These are phyloP conservation scores for Macropodus opercularis DNA, from an alignment of 2,797 vertebrate species.

Conservation along the genomic window DNA sequence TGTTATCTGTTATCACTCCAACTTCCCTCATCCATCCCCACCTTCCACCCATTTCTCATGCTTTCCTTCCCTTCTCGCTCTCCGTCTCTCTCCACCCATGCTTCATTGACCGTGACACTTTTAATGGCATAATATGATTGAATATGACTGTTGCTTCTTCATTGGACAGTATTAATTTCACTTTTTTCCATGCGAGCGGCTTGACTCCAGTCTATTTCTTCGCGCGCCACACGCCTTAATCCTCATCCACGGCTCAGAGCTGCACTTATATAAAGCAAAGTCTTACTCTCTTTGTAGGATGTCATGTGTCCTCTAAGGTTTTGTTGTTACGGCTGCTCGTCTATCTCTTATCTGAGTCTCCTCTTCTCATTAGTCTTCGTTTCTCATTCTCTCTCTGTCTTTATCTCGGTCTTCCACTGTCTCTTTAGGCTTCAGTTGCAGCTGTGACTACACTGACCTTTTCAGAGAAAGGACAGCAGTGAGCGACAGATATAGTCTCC, in stretches of 20 bases:
- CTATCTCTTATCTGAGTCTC: conserved; percentile 6
- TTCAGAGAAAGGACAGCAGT: conserved; percentile 30
- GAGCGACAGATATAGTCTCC: conserved; percentile 31
- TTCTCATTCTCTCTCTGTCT: conserved; percentile 3
- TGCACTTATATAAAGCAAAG: not conserved
- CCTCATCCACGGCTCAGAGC: conserved; percentile 36
- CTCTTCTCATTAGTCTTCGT: conserved; percentile 8
- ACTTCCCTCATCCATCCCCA: conserved; percentile 1
- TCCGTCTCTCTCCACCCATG: conserved; percentile 8
- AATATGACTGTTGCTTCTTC: conserved; percentile 47
- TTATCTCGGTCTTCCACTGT: conserved; percentile 14
- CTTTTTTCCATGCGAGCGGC: conserved; percentile 22
- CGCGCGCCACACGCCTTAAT: conserved; percentile 11
- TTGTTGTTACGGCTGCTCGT: not conserved
- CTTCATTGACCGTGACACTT: conserved; percentile 39
- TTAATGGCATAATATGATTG: conserved; percentile 49
- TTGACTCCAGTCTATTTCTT: conserved; percentile 29
- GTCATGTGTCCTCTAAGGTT: conserved; percentile 14
- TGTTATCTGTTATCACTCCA: conserved; percentile 4
- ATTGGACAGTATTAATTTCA: conserved; percentile 50
- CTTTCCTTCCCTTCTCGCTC: not conserved
- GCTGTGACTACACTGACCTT: conserved; percentile 62
- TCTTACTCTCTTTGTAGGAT: not conserved
- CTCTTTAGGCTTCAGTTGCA: conserved; percentile 52
- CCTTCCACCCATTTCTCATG: not conserved